Evolutionary conservation across 2,888 invertebrate species (phyloP).

Genomic region (Luffia ferchaultella): DNA sequence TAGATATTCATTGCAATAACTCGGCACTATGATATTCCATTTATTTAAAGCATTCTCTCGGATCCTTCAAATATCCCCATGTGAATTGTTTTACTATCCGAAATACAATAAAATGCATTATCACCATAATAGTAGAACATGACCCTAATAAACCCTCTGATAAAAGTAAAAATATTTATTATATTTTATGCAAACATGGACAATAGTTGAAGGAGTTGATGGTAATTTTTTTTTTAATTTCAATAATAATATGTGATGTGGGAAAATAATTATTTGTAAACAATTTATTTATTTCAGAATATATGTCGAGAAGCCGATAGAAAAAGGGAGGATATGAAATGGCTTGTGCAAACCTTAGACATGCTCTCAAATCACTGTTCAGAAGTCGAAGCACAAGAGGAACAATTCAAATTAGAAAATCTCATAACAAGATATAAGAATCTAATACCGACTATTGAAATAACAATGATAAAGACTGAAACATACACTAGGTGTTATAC

Average conservation of each 20-base stretch:
- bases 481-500: constrained; percentile 92
- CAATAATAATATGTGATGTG: background rate
- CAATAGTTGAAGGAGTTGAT: constrained; percentile 53
- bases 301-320: constrained; percentile 91
- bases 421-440: constrained; percentile 90
- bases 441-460: constrained; percentile 89
- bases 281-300: constrained; percentile 61
- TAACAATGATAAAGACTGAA: constrained; percentile 92
- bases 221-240: constrained; percentile 37
- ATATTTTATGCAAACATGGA: constrained; percentile 27
- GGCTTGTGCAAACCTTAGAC: constrained; percentile 92
- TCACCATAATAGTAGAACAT: too few relatives aligned
- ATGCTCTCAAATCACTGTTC: constrained; percentile 84
- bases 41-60: too few relatives aligned
- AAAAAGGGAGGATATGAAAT: constrained; percentile 93
- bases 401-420: constrained; percentile 83
- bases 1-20: background rate
- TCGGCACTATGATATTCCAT: background rate
- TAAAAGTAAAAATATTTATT: background rate
- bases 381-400: constrained; percentile 79
- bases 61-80: too few relatives aligned
- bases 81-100: too few relatives aligned
- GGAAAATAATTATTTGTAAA: too few relatives aligned
- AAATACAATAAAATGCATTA: too few relatives aligned
- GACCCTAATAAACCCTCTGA: too few relatives aligned